phyloP scores from a whole-genome alignment of 2,113 vertebrate genomes.

The Vidua chalybeata region DNA sequence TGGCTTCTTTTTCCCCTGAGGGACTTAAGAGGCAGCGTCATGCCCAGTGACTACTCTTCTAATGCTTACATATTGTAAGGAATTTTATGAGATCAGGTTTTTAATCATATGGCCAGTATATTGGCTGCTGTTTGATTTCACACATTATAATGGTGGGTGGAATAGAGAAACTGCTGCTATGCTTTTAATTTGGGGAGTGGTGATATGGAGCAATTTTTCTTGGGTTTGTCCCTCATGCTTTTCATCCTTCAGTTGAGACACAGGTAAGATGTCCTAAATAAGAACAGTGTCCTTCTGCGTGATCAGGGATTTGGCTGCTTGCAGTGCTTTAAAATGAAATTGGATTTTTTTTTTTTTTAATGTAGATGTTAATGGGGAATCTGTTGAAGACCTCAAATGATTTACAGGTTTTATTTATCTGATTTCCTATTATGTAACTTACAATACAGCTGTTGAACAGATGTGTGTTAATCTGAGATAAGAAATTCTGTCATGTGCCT shows the following conservation, averaged over 20 bases:
- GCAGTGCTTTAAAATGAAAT: background rate
- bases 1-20: background rate
- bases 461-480: background rate
- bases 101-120: background rate
- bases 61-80: background rate
- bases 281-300: background rate
- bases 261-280: background rate
- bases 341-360: background rate
- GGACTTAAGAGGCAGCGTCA: background rate
- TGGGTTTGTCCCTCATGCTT: background rate
- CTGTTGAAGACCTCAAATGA: background rate
- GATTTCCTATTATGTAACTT: background rate
- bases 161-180: background rate
- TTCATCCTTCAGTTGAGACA: background rate
- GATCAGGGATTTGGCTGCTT: background rate
- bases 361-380: background rate
- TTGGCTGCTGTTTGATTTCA: conserved; percentile 2
- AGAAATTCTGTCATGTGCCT: background rate
- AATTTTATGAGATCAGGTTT: background rate
- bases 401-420: background rate
- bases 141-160: background rate
- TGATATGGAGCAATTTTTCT: background rate
- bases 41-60: background rate
- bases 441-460: background rate
- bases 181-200: background rate